phyloP scores from a whole-genome alignment of 2,888 invertebrate genomes.

The Eudemis profundana region DNA sequence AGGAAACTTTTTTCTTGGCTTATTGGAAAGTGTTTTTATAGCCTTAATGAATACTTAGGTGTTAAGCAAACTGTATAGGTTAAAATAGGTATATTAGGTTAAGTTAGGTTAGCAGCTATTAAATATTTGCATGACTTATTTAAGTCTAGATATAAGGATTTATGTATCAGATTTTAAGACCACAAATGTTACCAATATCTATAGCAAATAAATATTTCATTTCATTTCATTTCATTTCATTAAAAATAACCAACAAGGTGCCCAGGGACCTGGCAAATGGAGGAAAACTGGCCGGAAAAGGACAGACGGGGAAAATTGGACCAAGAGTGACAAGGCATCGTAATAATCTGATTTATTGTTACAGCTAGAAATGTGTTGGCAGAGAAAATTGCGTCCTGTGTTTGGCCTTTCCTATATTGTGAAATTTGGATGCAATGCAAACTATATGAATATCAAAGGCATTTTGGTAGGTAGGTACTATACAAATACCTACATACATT shows the following conservation, averaged over 20 bases:
- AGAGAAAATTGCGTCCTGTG: background rate
- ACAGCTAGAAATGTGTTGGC: background rate
- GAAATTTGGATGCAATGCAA: background rate
- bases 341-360: slow-evolving; percentile 31
- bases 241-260: slow-evolving; percentile 31
- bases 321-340: slow-evolving; percentile 18
- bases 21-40: no score
- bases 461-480: background rate
- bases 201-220: no score
- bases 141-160: no score
- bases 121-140: no score
- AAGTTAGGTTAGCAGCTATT: no score
- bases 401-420: background rate
- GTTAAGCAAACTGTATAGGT: no score
- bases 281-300: slow-evolving; percentile 32
- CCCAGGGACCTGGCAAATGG: slow-evolving; percentile 20
- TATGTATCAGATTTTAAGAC: no score
- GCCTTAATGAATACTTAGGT: no score
- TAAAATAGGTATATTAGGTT: no score
- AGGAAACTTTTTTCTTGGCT: no score
- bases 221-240: no score
- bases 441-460: background rate
- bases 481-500: background rate
- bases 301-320: slow-evolving; percentile 10
- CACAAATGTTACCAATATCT: no score